phyloP scores from a whole-genome alignment of 2,113 vertebrate species.

The Orycteropus afer region DNA sequence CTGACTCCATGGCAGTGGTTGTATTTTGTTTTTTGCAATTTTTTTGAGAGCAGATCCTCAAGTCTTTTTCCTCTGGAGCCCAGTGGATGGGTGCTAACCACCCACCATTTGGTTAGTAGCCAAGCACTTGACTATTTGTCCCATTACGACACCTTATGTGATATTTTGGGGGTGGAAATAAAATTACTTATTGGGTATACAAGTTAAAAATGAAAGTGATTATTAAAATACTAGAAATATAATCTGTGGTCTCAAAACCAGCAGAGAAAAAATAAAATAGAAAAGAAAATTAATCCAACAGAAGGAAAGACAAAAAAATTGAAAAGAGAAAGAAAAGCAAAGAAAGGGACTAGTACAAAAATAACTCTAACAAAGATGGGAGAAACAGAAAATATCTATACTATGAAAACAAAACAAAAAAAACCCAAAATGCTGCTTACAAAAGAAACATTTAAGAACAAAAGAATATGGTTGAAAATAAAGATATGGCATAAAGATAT shows the following conservation, averaged over 20 bases:
- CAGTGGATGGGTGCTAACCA: too few relatives aligned
- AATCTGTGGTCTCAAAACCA: background rate
- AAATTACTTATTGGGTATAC: background rate
- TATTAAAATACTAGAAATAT: background rate
- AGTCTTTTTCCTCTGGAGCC: too few relatives aligned
- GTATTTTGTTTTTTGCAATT: too few relatives aligned
- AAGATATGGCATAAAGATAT: background rate
- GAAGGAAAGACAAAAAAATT: background rate
- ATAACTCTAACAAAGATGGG: background rate
- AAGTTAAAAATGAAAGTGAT: background rate
- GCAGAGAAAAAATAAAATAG: background rate
- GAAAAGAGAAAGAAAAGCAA: background rate
- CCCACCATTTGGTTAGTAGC: too few relatives aligned
- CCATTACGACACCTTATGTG: background rate
- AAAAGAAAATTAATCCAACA: background rate
- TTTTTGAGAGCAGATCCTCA: too few relatives aligned
- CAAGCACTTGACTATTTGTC: too few relatives aligned
- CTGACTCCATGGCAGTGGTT: too few relatives aligned
- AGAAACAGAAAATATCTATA: background rate
- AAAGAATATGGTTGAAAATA: constrained; percentile 5
- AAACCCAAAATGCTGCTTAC: background rate
- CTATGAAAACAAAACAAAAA: background rate
- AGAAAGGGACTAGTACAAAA: background rate
- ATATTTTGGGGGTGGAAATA: background rate
- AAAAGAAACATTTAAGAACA: background rate